These are phyloP conservation scores for Caenorhabditis zanzibari DNA, from an alignment of 2,888 invertebrate genomes.

Conservation along the genomic window DNA sequence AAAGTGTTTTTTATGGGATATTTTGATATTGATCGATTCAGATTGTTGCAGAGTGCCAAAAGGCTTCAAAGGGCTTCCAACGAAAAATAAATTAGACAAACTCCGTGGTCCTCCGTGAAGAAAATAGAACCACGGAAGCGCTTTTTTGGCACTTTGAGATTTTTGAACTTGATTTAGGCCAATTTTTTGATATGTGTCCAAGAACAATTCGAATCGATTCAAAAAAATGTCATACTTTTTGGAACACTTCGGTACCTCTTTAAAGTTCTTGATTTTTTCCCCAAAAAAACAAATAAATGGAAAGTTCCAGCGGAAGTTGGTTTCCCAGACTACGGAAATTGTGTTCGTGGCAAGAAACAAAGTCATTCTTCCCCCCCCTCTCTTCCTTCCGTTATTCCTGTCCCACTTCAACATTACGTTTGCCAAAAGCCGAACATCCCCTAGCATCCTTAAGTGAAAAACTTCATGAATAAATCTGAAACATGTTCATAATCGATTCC, in stretches of 20 bases:
- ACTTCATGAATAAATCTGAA: constrained; percentile 63
- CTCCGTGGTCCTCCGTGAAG: no score
- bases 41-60: no score
- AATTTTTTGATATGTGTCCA: no score
- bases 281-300: constrained; percentile 14
- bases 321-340: constrained; percentile 61
- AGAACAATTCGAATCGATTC: no score
- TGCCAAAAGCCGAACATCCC: constrained; percentile 49
- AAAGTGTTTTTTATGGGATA: no score
- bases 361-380: constrained; percentile 45
- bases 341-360: constrained; percentile 52
- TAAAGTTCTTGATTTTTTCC: not conserved
- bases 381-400: constrained; percentile 4
- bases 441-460: constrained; percentile 26
- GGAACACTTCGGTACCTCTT: no score
- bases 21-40: no score
- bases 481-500: constrained; percentile 62
- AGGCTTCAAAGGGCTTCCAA: no score
- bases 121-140: no score
- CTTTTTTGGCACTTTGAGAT: not conserved
- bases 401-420: constrained; percentile 63
- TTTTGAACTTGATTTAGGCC: no score
- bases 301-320: constrained; percentile 39
- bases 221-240: no score
- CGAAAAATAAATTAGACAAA: no score